These are phyloP conservation scores for Polyommatus iphigenia DNA, from an alignment of 2,888 invertebrate genomes.

Conservation along the genomic window DNA sequence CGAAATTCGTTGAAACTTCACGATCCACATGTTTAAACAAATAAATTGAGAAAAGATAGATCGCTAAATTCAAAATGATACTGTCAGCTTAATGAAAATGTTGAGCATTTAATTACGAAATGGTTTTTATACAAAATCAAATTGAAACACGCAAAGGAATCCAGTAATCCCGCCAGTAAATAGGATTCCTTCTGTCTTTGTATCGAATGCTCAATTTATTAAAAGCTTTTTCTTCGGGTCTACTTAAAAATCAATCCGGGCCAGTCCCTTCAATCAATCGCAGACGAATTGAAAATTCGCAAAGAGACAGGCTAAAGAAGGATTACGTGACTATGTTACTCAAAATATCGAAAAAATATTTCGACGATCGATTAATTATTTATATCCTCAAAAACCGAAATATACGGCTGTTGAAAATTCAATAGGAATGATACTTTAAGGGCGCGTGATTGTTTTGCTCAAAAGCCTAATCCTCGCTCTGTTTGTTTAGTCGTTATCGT, in stretches of 20 bases:
- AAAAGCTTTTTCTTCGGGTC: slow-evolving; percentile 65
- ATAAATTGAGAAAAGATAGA: no score
- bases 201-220: slow-evolving; percentile 67
- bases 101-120: slow-evolving; percentile 19
- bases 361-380: slow-evolving; percentile 42
- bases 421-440: background rate
- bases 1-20: background rate
- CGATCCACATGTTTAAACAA: no score
- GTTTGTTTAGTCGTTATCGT: background rate
- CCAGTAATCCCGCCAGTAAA: slow-evolving; percentile 57
- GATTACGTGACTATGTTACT: slow-evolving; percentile 70
- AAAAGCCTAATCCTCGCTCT: background rate
- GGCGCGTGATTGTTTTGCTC: slow-evolving; percentile 3
- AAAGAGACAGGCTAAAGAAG: slow-evolving; percentile 66
- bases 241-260: slow-evolving; percentile 71
- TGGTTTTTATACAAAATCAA: slow-evolving; percentile 41
- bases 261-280: slow-evolving; percentile 74
- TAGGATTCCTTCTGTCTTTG: slow-evolving; percentile 61
- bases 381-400: slow-evolving; percentile 24
- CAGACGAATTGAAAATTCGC: slow-evolving; percentile 70
- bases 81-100: slow-evolving; percentile 5
- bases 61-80: background rate
- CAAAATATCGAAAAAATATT: slow-evolving; percentile 52
- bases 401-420: slow-evolving; percentile 5
- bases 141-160: slow-evolving; percentile 43